Percentiles rank a stretch among this genome's conserved stretches.
phyloP scores from a whole-genome alignment of 2,113 vertebrate genomes.

The Pseudopipra pipra region DNA sequence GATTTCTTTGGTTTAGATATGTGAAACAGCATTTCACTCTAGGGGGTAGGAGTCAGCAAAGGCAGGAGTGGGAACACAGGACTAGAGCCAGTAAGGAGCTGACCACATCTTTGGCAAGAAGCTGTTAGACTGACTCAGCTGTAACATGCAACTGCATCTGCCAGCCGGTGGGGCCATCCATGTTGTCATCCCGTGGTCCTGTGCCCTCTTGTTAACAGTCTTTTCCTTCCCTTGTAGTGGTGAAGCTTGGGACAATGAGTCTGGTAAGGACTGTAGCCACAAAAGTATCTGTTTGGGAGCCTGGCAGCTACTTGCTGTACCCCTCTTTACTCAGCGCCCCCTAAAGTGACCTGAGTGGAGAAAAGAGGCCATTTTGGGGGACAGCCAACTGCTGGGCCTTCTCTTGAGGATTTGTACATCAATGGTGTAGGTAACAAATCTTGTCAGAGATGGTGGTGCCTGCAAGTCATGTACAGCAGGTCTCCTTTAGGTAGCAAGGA shows the following conservation, averaged over 20 bases:
- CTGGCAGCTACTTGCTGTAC: not conserved
- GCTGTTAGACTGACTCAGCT: not conserved
- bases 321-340: not conserved
- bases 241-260: not conserved
- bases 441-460: not conserved
- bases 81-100: not conserved
- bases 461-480: not conserved
- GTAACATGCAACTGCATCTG: not conserved
- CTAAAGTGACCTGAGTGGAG: not conserved
- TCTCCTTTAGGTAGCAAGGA: not conserved
- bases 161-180: fast-evolving
- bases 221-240: not conserved
- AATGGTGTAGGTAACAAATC: not conserved
- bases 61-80: not conserved
- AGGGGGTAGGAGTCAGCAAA: not conserved
- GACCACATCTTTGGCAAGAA: not conserved
- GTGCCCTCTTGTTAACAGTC: not conserved
- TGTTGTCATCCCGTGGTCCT: not conserved
- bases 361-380: not conserved
- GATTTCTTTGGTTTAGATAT: not conserved
- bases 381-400: not conserved
- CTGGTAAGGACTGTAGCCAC: not conserved
- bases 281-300: not conserved
- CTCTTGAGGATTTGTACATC: not conserved
- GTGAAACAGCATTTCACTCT: not conserved